These are phyloP conservation scores for Chloropsis cyanopogon DNA, from an alignment of 2,113 vertebrate genomes.

Conservation along the genomic window DNA sequence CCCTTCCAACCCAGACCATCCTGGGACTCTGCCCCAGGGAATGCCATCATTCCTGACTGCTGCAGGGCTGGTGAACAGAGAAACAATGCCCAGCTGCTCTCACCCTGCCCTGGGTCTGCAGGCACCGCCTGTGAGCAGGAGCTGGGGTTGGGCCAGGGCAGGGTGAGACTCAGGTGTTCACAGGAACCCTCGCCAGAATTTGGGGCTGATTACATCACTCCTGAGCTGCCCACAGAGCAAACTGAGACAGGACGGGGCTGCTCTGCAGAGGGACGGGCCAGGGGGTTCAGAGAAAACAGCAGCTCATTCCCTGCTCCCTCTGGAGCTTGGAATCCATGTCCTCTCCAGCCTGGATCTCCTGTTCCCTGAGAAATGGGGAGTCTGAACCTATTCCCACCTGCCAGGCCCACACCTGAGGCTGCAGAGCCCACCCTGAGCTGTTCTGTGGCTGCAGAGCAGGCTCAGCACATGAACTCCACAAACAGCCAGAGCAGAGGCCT, in stretches of 20 bases:
- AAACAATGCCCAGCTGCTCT: background rate
- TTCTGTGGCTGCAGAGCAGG: accelerated
- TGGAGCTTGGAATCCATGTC: background rate
- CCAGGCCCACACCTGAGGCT: background rate
- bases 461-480: background rate
- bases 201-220: background rate
- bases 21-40: no score
- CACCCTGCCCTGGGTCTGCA: background rate
- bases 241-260: background rate
- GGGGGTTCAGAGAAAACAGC: background rate
- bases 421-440: background rate
- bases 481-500: background rate
- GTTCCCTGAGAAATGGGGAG: background rate
- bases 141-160: no score
- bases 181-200: background rate
- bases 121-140: background rate
- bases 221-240: background rate
- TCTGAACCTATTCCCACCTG: accelerated
- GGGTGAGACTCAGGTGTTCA: accelerated
- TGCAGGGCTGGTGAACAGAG: no score
- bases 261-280: background rate
- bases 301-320: background rate
- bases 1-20: no score
- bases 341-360: background rate
- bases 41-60: background rate